Conservation (phyloP, 2,888 invertebrate genomes). For the Ceriagrion tenellum region DNA sequence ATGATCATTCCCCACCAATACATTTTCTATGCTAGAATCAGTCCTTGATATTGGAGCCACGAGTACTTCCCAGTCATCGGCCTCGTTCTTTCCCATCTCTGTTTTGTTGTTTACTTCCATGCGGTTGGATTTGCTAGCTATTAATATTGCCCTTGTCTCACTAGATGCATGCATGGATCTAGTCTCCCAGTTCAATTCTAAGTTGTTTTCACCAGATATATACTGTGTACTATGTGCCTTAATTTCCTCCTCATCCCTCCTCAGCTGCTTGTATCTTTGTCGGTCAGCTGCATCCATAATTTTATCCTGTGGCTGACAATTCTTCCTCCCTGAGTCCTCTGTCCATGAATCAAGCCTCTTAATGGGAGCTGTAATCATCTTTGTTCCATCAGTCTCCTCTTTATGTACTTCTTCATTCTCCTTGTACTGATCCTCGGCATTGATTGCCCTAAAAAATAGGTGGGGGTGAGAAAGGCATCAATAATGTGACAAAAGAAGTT, state of each 20-base stretch:
- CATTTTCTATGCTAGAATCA: neutral
- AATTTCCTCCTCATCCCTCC: neutral
- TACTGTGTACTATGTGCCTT: no score
- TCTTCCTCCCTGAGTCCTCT: neutral
- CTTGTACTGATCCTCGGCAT: neutral
- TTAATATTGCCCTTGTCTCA: no score
- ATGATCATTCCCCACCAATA: neutral
- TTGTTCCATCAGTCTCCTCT: neutral
- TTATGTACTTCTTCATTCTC: neutral
- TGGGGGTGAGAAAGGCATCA: neutral
- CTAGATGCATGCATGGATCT: neutral
- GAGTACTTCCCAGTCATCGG: neutral
- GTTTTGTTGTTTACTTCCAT: neutral
- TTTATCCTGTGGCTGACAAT: neutral
- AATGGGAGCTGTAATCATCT: neutral
- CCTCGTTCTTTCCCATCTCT: neutral
- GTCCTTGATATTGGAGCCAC: neutral
- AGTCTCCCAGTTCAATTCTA: no score
- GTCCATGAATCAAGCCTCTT: neutral
- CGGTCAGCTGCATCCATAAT: neutral
- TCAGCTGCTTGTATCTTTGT: neutral
- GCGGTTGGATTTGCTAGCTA: no score
- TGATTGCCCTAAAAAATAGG: neutral
- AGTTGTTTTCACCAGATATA: no score
- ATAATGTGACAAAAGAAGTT: neutral